Base-by-base conservation (phyloP, 2,113 vertebrate genomes). In the Platichthys stellatus region DNA sequence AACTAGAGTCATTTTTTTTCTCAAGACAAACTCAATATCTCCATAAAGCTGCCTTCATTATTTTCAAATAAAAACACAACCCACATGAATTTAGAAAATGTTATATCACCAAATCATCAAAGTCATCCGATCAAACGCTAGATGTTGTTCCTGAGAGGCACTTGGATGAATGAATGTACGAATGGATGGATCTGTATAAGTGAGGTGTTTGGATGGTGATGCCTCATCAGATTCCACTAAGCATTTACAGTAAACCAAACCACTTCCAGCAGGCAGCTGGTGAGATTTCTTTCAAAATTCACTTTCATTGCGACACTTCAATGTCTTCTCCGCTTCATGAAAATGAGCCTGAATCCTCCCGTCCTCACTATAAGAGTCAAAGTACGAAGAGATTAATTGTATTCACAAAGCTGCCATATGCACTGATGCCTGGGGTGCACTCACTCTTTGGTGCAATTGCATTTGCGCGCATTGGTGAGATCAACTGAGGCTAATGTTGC, bases 391-490 rank as follows among this genome's bases (percentile, higher is more conserved):
- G 11, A 73, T 59, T 74, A 26, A 85, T 56, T 70, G 51, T 74
- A 24, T 68, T 60, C 60, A 66, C 69, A 63, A 57, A 74, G 68
- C 65, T 72, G 78, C 77, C 84, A 83, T 78, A 76, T 74, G 77
- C 60, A 81, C 60, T 18, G 26, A 60, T 1, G 87, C 88, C 84
- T n/a, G 45, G 66, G 77, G 88, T 23, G 51, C 49, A 56, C 66
- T 63, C 74, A 74, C 78, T 87, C 77, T 56, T 78, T 80, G 86
- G 84, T 87, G 89, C 83, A 90, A 90, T 90, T 92, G 90, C 86
- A 90, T 92, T 92, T 89, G 76, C 82, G 79, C 59, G 74, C 86
- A 78, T 77, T 90, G 69, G 82, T 78, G 76, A 88, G 67, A 90
- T 86, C 69, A 82, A 74, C 61, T 77, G 54, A 68, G 83, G 87